Evolutionary conservation across 2,797 vertebrate species (phyloP).

Genomic region (Enteromius paludinosus): DNA sequence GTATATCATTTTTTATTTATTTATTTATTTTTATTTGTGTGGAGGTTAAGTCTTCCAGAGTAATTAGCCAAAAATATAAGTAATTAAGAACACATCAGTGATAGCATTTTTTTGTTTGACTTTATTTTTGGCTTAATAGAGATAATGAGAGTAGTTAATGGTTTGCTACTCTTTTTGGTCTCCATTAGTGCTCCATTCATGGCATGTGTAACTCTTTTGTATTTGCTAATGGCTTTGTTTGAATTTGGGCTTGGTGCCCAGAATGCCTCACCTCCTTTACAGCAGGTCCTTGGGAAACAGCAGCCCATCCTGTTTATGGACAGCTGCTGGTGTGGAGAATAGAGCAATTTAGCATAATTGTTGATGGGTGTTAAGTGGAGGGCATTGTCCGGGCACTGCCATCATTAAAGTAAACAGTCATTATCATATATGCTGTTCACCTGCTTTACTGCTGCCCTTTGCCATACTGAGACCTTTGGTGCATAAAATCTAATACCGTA

Average conservation of each 20-base stretch:
- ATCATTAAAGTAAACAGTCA: constrained; percentile 50
- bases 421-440: constrained; percentile 36
- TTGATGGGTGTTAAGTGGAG: constrained; percentile 42
- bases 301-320: constrained; percentile 37
- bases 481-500: constrained; percentile 26
- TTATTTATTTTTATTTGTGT: too few relatives aligned
- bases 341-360: constrained; percentile 50
- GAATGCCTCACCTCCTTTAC: constrained; percentile 15
- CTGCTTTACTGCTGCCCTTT: constrained; percentile 25
- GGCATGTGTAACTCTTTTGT: constrained; percentile 7
- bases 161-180: neutral
- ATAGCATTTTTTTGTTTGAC: neutral
- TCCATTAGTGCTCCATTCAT: neutral
- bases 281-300: constrained; percentile 27
- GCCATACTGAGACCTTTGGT: constrained; percentile 16
- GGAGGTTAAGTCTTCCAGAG: too few relatives aligned
- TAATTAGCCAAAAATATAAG: neutral
- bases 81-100: neutral
- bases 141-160: neutral
- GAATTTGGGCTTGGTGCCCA: constrained; percentile 19
- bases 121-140: neutral
- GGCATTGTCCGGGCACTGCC: constrained; percentile 31
- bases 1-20: too few relatives aligned
- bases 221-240: constrained; percentile 12
- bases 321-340: constrained; percentile 24